Base-by-base conservation (phyloP, 2,888 invertebrate genomes). In the Sturmia bella region DNA sequence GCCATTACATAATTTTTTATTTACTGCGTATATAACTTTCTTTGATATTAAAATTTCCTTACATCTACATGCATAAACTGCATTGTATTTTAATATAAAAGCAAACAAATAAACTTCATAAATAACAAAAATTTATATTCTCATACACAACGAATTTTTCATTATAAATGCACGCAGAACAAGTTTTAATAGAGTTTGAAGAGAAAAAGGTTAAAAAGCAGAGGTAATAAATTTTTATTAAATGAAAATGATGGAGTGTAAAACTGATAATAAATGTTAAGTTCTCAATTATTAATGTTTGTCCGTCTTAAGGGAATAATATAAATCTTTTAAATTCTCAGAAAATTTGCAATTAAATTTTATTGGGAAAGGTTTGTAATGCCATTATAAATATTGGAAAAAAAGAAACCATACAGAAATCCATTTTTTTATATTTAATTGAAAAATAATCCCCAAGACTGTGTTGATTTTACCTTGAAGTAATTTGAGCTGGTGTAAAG, bases 181-280 rank as follows among this genome's bases (percentile, higher is more conserved):
- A 52, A 54, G 17, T 12, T 11, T 32, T 61, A 61, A 61, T 19
- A 72, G 41, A 50, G 24, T 17, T 41, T 15, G 19, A 72, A 52
- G n/a, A 19, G 24, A 27, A 41, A 17, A 21, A 50, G 27, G 27
- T 50, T 45, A 45, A 45, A 73, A 39, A 64, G 54, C 13, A 45
- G 39, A 63, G 37, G 48, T 52, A 74, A 74, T 74, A 66, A 66
- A 74, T 74, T 57, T 74, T 32, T 56, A 74, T 74, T 74, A 27
- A 57, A 52, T 56, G 24, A 64, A 74, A 57, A 37, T 56, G 17
- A 24, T 39, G 37, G 45, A 13, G 24, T 57, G 27, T 37, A 24
- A 6, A 66, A 74, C 17, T 57, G 54, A 50, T 74, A 64, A 32
- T 3, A 43, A 73, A 43, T 63, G 12, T 54, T 45, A 32, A 21